phyloP scores from a whole-genome alignment of 2,888 invertebrate genomes.

The Julus scanicus region DNA sequence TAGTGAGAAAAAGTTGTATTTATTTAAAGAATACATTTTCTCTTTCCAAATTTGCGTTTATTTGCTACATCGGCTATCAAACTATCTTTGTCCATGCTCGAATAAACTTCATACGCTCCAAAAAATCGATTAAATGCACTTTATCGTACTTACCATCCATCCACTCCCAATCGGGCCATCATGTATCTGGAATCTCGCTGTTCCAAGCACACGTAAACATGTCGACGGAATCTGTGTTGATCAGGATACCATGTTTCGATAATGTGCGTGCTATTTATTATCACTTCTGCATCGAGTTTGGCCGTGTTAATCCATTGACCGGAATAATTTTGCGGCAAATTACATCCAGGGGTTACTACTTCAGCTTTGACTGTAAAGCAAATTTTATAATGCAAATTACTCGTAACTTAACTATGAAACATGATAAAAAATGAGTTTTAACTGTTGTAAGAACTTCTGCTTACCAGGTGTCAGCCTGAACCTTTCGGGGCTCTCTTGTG shows the following conservation, averaged over 20 bases:
- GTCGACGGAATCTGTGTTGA: constrained; percentile 81
- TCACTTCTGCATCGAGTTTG: constrained; percentile 93
- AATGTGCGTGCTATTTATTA: constrained; percentile 95
- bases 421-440: constrained; percentile 19
- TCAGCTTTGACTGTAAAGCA: constrained; percentile 76
- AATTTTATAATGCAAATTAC: constrained; percentile 1
- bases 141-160: constrained; percentile 78
- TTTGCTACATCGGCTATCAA: too few relatives aligned
- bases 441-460: constrained; percentile 59
- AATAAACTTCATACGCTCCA: neutral
- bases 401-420: neutral
- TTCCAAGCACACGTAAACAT: constrained; percentile 93
- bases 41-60: too few relatives aligned
- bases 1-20: too few relatives aligned
- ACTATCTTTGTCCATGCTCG: too few relatives aligned
- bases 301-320: constrained; percentile 98
- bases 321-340: constrained; percentile 91
- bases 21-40: too few relatives aligned
- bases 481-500: constrained; percentile 92
- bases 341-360: constrained; percentile 89
- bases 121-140: neutral
- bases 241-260: constrained; percentile 96
- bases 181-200: constrained; percentile 89
- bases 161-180: constrained; percentile 96
- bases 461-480: constrained; percentile 84